Evolutionary conservation across 1,140 invertebrate genomes (phyloP).

Genomic region (Drosophila parabipectinata): DNA sequence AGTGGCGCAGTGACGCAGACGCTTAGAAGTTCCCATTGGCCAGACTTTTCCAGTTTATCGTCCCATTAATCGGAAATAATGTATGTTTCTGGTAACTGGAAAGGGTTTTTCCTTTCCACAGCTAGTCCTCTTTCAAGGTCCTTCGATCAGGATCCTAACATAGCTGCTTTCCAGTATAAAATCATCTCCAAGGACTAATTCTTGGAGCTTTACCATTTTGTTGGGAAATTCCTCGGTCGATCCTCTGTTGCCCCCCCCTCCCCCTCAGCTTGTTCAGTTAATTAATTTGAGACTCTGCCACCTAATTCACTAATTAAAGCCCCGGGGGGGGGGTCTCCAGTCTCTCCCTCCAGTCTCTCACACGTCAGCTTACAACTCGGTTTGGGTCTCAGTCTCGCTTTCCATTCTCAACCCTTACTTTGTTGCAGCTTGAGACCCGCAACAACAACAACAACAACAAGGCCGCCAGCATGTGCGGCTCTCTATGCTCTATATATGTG

Average conservation of each 20-base stretch:
- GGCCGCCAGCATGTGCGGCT: slow-evolving; percentile 4
- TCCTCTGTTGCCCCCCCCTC: too few species aligned
- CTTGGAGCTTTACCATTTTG: too few species aligned
- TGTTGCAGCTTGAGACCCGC: slow-evolving; percentile 62
- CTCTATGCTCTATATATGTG: slow-evolving; percentile 12
- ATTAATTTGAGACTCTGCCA: background rate
- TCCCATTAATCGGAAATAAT: slow-evolving; percentile 10
- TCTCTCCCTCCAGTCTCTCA: slow-evolving; percentile 4
- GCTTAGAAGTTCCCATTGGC: slow-evolving; percentile 42
- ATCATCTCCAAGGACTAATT: too few species aligned
- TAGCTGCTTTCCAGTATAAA: too few species aligned
- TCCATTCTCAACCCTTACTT: slow-evolving; percentile 70
- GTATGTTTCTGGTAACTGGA: background rate
- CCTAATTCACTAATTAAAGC: slow-evolving; percentile 6
- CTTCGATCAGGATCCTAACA: too few species aligned
- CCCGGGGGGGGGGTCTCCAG: background rate
- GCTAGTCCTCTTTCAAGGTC: too few species aligned
- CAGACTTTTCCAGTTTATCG: slow-evolving; percentile 23
- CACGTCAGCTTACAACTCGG: slow-evolving; percentile 31
- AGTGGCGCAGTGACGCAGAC: slow-evolving; percentile 53
- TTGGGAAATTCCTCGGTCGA: too few species aligned
- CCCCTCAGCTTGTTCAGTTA: background rate
- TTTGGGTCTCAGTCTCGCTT: slow-evolving; percentile 19
- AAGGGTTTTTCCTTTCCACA: background rate
- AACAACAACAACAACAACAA: slow-evolving; percentile 1